Evolutionary conservation across 2,797 vertebrate genomes (phyloP).

Genomic region (Furcifer pardalis): DNA sequence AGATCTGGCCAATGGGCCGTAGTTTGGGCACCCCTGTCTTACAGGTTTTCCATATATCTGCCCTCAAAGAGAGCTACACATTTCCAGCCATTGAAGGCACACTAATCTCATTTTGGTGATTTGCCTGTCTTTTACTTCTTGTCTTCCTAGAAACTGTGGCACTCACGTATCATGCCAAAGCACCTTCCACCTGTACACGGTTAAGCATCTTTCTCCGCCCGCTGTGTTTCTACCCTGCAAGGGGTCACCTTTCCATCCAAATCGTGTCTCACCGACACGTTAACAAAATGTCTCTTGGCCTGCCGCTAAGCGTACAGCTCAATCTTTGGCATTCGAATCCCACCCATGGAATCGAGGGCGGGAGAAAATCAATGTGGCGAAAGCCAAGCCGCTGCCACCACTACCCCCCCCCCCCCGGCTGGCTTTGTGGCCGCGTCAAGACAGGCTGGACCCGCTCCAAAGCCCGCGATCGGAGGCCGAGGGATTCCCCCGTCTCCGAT

Average conservation of each 20-base stretch:
- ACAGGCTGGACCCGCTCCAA: constrained; percentile 47
- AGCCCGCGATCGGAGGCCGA: constrained; percentile 54
- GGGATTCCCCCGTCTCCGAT: constrained; percentile 70
- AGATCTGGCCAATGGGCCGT: too few relatives aligned
- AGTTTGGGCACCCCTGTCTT: too few relatives aligned
- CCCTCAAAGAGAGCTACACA: background rate
- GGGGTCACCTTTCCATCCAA: background rate
- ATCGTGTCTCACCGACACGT: background rate
- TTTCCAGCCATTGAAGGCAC: background rate
- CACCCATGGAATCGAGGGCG: background rate
- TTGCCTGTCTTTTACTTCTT: background rate
- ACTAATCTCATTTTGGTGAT: background rate
- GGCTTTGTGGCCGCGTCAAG: constrained; percentile 12
- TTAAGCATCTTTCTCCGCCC: too few relatives aligned
- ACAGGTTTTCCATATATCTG: background rate
- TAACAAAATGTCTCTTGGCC: constrained; percentile 44
- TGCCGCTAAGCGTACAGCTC: constrained; percentile 2
- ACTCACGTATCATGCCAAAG: background rate
- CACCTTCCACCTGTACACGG: background rate
- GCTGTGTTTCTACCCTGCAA: background rate
- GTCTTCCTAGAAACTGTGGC: background rate
- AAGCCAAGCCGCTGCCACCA: constrained; percentile 13
- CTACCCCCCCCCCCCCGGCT: background rate
- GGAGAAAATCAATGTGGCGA: constrained; percentile 17
- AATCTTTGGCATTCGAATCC: constrained; percentile 61